Percentiles rank a stretch among this genome's conserved stretches.
phyloP scores from a whole-genome alignment of 2,797 vertebrate species.

The Ceyx erithaca region DNA sequence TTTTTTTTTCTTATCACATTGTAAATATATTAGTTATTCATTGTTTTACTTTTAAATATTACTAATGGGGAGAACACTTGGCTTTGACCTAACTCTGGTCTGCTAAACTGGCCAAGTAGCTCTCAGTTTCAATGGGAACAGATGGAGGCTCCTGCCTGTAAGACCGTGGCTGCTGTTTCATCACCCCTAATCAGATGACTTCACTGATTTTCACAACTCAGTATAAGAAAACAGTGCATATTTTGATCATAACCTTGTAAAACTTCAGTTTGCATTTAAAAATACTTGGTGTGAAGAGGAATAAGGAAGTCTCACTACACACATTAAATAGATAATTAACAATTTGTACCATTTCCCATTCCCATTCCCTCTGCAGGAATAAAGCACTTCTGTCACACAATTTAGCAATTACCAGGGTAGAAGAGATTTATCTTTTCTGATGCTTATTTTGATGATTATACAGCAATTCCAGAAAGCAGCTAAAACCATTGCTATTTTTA shows the following conservation, averaged over 20 bases:
- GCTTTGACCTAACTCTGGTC: not conserved
- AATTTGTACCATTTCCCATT: conserved; percentile 10
- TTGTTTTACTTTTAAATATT: not conserved
- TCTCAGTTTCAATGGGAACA: not conserved
- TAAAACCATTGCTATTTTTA: not conserved
- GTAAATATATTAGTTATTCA: not conserved
- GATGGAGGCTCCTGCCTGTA: not conserved
- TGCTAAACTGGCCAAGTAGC: not conserved
- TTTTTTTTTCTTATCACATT: not conserved
- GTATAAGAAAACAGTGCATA: not conserved
- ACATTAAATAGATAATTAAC: not conserved
- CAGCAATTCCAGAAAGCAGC: not conserved
- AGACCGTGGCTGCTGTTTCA: not conserved
- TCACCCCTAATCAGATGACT: not conserved
- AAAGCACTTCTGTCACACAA: not conserved
- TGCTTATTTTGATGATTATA: not conserved
- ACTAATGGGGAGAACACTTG: not conserved
- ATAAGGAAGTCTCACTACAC: not conserved
- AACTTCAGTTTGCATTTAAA: not conserved
- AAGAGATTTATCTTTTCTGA: not conserved
- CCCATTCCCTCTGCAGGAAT: conserved; percentile 5
- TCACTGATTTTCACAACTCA: not conserved
- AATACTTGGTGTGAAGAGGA: not conserved
- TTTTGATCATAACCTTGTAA: not conserved
- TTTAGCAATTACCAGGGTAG: not conserved